Evolutionary conservation across 1,140 invertebrate species (phyloP), one percentile per base, ranked within the genome.

Genomic region (Pararge aegeria): DNA sequence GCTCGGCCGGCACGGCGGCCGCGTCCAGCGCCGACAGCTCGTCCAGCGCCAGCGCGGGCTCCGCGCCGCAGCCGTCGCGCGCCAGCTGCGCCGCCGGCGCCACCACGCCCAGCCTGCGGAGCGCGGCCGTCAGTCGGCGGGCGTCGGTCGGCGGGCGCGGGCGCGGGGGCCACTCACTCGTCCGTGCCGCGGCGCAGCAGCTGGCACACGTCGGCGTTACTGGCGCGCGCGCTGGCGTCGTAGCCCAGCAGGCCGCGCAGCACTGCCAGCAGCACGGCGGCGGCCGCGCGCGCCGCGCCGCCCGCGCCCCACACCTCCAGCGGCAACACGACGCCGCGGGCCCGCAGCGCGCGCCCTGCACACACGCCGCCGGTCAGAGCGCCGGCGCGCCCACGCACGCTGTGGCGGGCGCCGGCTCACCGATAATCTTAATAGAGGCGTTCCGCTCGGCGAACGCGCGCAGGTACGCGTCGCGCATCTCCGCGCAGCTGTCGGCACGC

Each of bases 281-380:
- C 59, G 0, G 52, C 44, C 1, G 59, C 52, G 10, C 61, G 54
- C 20, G 48, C 13, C 7, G 40, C 49, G 0, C 61, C 55, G 12
- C 54, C 40, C 10, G 20, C 61, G 20, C 55, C 54, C 40, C 40
- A 48, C 40, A 63, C 61, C n/a, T 34, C 0, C 30, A 34, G 7
- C 3, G 7, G 2, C 3, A 0, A 2, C 30, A 3, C 30, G 9
- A 3, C 10, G 30, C 30, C 30, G 10, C 10, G 9, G 7, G 10
- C 30, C 9, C 7, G 10, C 30, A 34, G 3, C 9, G 9, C 3
- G 30, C 30, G 30, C 30, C n/a, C 30, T 34, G 9, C 30, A 34
- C 24, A 34, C 7, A 34, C 30, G 12, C 27, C 27, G 27, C 1
- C 27, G 5, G 10, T 0, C 5, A 5, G 27, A n/a, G n/a, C n/a